phyloP scores from a whole-genome alignment of 2,888 invertebrate species.

The Stomorhina lunata region DNA sequence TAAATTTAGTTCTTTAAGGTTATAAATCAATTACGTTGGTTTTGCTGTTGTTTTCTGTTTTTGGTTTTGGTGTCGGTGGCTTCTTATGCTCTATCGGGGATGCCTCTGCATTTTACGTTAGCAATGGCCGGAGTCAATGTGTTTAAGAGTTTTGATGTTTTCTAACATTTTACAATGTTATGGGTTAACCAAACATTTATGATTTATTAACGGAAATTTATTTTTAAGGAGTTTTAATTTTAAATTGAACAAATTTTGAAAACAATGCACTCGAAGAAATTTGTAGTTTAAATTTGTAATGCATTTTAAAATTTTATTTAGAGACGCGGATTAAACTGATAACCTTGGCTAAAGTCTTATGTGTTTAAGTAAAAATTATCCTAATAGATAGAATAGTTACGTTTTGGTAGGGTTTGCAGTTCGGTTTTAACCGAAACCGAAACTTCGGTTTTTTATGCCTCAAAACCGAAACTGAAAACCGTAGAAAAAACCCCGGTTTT shows the following conservation, averaged over 20 bases:
- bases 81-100: not conserved
- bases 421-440: no score
- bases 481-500: no score
- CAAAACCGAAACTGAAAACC: no score
- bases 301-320: no score
- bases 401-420: no score
- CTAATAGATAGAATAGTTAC: no score
- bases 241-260: not conserved
- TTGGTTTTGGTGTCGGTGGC: slow-evolving; percentile 18
- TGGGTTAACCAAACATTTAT: slow-evolving; percentile 20
- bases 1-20: slow-evolving; percentile 46
- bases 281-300: not conserved
- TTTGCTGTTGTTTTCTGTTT: slow-evolving; percentile 2
- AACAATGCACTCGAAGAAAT: not conserved
- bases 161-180: not conserved
- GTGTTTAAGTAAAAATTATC: no score
- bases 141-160: not conserved
- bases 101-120: not conserved
- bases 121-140: not conserved
- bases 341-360: no score
- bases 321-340: no score
- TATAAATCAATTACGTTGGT: slow-evolving; percentile 57
- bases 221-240: slow-evolving; percentile 37
- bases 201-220: slow-evolving; percentile 55
- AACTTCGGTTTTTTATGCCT: no score